phyloP scores from a whole-genome alignment of 2,113 vertebrate genomes.

The Catharus fuscescens region DNA sequence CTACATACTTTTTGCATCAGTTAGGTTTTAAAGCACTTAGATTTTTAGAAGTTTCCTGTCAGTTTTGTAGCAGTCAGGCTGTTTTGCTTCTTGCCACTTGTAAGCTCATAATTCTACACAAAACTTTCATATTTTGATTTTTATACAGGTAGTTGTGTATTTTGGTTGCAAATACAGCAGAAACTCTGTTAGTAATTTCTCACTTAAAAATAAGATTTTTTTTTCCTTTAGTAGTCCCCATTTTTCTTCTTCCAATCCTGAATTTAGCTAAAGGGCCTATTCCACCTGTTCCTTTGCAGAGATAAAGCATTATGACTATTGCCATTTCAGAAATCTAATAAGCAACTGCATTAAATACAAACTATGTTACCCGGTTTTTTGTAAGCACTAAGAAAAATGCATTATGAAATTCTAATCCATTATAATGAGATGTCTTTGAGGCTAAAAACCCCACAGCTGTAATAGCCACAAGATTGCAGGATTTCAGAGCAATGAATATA shows the following conservation, averaged over 20 bases:
- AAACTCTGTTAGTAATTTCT: not conserved
- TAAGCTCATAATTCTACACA: not conserved
- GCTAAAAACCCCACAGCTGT: not conserved
- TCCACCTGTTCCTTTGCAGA: not conserved
- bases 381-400: slow-evolving; percentile 14
- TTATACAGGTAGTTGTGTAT: not conserved
- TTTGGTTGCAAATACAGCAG: not conserved
- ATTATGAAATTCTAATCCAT: slow-evolving; percentile 24
- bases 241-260: not conserved
- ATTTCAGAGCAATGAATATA: not conserved
- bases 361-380: not conserved
- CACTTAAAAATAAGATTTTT: not conserved
- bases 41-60: not conserved
- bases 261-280: not conserved
- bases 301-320: not conserved
- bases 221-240: not conserved
- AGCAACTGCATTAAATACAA: not conserved
- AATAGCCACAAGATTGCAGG: slow-evolving; percentile 30
- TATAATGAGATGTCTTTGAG: slow-evolving; percentile 23
- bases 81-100: not conserved
- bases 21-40: not conserved
- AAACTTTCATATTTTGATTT: not conserved
- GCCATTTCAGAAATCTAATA: slow-evolving; percentile 2
- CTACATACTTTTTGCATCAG: not conserved
- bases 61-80: not conserved